These are phyloP conservation scores for Gastrophryne carolinensis DNA, from an alignment of 2,797 vertebrate species.

Conservation along the genomic window DNA sequence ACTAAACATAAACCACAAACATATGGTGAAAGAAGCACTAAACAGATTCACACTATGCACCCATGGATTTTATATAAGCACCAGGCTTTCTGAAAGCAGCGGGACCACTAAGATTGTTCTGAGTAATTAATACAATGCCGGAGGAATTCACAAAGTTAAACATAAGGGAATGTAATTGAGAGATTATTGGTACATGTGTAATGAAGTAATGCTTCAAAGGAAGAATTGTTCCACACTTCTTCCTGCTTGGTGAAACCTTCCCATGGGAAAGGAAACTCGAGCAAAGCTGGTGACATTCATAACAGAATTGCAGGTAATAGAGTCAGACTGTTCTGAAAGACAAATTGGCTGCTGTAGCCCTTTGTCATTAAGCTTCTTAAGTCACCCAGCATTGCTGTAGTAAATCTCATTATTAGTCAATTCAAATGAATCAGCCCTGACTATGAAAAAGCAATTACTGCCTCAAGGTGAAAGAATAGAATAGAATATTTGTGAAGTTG, in stretches of 20 bases:
- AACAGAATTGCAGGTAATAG: conserved; percentile 25
- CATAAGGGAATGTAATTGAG: conserved; percentile 40
- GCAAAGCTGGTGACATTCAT: conserved; percentile 31
- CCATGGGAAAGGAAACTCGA: conserved; percentile 41
- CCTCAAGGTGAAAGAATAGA: too few relatives aligned
- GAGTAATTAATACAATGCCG: conserved; percentile 29
- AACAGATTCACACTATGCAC: too few relatives aligned
- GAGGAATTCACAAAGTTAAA: conserved; percentile 12
- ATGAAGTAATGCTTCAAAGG: conserved; percentile 49
- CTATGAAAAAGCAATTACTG: too few relatives aligned
- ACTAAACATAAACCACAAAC: too few relatives aligned
- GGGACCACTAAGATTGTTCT: conserved; percentile 23
- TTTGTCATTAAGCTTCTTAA: conserved; percentile 25
- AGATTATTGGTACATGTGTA: conserved; percentile 47
- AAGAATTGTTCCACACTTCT: conserved; percentile 38
- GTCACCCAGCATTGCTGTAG: neutral
- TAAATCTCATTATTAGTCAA: neutral
- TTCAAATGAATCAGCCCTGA: neutral
- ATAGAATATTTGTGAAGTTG: too few relatives aligned
- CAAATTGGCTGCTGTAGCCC: conserved; percentile 18
- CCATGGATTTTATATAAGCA: too few relatives aligned
- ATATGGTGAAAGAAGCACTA: too few relatives aligned
- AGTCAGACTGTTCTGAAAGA: conserved; percentile 13
- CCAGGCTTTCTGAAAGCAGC: too few relatives aligned
- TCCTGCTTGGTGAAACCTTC: conserved; percentile 48